Evolutionary conservation across 2,888 invertebrate species (phyloP).

Genomic region (Oegoconia quadripuncta): DNA sequence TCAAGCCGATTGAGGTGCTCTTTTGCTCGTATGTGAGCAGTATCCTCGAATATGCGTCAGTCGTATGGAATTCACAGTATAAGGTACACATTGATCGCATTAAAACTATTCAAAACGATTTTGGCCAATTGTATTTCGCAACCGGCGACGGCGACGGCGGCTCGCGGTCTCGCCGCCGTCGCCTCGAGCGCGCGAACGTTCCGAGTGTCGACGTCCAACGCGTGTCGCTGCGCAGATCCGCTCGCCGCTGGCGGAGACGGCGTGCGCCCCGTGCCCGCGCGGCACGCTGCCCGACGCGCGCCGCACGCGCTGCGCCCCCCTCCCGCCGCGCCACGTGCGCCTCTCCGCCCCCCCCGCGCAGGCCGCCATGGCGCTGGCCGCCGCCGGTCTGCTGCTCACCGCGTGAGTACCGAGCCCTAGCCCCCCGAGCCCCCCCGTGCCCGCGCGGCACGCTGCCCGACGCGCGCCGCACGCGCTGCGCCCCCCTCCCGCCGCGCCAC

Average conservation of each 20-base stretch:
- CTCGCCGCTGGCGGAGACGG: slow-evolving; percentile 87
- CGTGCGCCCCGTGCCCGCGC: slow-evolving; percentile 88
- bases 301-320: slow-evolving; percentile 84
- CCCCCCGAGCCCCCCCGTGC: too few species aligned
- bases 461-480: too few species aligned
- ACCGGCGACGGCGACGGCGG: neutral
- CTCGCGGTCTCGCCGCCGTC: neutral
- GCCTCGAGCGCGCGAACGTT: neutral
- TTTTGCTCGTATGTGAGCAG: too few species aligned
- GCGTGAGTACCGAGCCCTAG: too few species aligned
- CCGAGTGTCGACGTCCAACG: neutral
- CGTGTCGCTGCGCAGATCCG: slow-evolving; percentile 80
- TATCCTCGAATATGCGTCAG: too few species aligned
- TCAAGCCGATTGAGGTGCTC: too few species aligned
- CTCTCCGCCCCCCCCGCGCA: slow-evolving; percentile 92
- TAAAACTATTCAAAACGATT: too few species aligned
- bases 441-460: too few species aligned
- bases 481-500: too few species aligned
- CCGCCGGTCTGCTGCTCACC: slow-evolving; percentile 90
- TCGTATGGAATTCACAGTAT: too few species aligned
- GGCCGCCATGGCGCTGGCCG: slow-evolving; percentile 92
- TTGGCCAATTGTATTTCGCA: too few species aligned
- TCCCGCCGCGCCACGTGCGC: slow-evolving; percentile 89
- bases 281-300: slow-evolving; percentile 89
- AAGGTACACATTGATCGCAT: too few species aligned